These are phyloP conservation scores for Scolanthus callimorphus DNA, from an alignment of 92 coral and sea anemone genomes.

Conservation along the genomic window DNA sequence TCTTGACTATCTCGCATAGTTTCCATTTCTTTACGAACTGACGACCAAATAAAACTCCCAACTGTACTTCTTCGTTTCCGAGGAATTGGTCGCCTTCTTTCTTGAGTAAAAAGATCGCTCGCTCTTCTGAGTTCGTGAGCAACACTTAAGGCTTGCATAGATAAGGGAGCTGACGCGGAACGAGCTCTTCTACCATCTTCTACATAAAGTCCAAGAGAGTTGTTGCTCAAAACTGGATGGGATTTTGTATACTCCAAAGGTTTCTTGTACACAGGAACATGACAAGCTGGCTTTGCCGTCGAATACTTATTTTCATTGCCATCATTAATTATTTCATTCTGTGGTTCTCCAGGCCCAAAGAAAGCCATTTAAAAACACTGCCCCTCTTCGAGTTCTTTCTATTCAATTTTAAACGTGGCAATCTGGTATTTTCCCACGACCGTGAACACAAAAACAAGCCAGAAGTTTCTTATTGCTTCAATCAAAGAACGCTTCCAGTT, in stretches of 20 bases:
- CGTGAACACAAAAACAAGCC: too few species aligned
- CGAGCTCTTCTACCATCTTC: constrained; percentile 27
- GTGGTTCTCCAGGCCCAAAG: too few species aligned
- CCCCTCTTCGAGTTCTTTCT: too few species aligned
- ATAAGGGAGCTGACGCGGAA: constrained; percentile 19
- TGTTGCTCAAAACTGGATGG: constrained; percentile 10
- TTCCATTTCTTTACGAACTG: constrained; percentile 28
- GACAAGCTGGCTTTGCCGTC: background rate
- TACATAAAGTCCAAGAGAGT: too few species aligned
- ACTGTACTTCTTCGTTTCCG: constrained; percentile 27
- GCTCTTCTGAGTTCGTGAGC: constrained; percentile 26
- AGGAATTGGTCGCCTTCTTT: background rate
- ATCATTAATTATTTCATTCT: background rate
- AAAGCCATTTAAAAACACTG: too few species aligned
- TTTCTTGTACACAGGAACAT: background rate
- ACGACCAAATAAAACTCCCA: constrained; percentile 17
- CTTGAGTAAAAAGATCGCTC: constrained; percentile 11
- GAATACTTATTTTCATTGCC: background rate
- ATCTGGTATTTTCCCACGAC: too few species aligned
- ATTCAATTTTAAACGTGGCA: too few species aligned
- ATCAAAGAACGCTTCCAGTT: too few species aligned
- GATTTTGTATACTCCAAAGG: constrained; percentile 21
- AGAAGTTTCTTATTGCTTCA: too few species aligned
- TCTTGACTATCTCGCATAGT: constrained; percentile 2
- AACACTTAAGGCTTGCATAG: constrained; percentile 17